Conservation (phyloP, 1,140 invertebrate species). For the Choristoneura fumiferana region DNA sequence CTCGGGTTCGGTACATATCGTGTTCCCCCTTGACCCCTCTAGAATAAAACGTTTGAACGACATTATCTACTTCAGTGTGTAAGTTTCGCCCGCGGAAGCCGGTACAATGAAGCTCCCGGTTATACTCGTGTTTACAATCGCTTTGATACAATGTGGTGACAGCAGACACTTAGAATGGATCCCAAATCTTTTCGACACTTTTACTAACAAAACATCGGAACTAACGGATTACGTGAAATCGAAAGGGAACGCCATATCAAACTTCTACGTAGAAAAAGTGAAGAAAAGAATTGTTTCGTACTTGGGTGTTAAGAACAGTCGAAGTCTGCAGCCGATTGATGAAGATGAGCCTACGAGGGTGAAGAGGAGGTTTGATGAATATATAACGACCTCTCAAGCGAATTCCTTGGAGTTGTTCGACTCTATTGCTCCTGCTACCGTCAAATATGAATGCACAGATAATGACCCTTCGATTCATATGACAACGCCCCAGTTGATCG, state of each 20-base stretch:
- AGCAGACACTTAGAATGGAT: slow-evolving; percentile 47
- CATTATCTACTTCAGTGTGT: not conserved
- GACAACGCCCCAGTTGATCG: slow-evolving; percentile 80
- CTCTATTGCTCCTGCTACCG: slow-evolving; percentile 45
- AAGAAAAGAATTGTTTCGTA: slow-evolving; percentile 50
- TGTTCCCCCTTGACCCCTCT: slow-evolving; percentile 1
- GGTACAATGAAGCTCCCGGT: slow-evolving; percentile 1
- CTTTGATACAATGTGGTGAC: slow-evolving; percentile 40
- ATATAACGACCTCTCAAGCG: slow-evolving; percentile 41
- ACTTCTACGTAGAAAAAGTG: slow-evolving; percentile 57
- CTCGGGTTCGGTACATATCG: not conserved
- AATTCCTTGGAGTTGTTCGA: slow-evolving; percentile 53
- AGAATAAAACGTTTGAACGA: not conserved
- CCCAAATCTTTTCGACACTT: slow-evolving; percentile 38
- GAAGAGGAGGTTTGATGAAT: slow-evolving; percentile 48
- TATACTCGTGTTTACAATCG: slow-evolving; percentile 3
- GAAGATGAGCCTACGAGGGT: slow-evolving; percentile 30
- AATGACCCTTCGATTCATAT: slow-evolving; percentile 63
- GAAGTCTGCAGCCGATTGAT: not conserved
- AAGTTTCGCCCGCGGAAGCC: not conserved
- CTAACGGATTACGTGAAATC: slow-evolving; percentile 53
- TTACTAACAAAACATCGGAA: slow-evolving; percentile 53
- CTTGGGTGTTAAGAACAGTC: slow-evolving; percentile 31
- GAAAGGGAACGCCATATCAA: slow-evolving; percentile 53
- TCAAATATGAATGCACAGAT: slow-evolving; percentile 40